A percentile compares a stretch with the other conserved stretches of the same genome.
phyloP scores from a whole-genome alignment of 2,888 invertebrate species.

The Diogma glabrata region DNA sequence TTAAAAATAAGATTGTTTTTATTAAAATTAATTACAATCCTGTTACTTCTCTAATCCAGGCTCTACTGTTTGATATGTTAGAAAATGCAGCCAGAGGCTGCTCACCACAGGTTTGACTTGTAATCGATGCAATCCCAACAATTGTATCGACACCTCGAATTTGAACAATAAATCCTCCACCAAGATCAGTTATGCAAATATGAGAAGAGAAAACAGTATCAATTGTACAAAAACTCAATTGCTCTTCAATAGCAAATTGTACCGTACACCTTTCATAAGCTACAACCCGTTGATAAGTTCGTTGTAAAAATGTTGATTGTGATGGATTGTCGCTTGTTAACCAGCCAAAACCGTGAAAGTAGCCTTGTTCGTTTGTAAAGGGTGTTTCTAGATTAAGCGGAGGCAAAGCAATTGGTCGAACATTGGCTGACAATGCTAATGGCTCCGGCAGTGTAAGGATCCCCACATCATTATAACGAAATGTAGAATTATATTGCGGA shows the following conservation, averaged over 20 bases:
- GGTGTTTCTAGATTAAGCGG: neutral
- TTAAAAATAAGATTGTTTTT: too few species aligned
- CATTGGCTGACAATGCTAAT: neutral
- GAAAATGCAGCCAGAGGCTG: neutral
- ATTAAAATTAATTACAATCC: neutral
- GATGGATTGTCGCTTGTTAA: neutral
- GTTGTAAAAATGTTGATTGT: neutral
- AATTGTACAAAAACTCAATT: neutral
- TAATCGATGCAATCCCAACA: neutral
- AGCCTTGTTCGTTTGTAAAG: neutral
- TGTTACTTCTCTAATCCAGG: neutral
- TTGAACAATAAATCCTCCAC: constrained; percentile 4
- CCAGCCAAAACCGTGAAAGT: neutral
- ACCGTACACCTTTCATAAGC: neutral
- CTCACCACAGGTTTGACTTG: neutral
- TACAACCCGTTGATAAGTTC: neutral
- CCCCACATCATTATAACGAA: constrained; percentile 1
- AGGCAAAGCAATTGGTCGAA: constrained; percentile 6
- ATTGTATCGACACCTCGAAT: neutral
- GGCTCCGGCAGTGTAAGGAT: neutral
- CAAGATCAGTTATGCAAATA: neutral
- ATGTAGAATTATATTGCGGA: neutral
- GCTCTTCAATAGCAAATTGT: neutral
- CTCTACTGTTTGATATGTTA: neutral
- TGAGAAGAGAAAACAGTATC: neutral